Base-by-base conservation (phyloP, 2,888 invertebrate genomes). In the Odontomyia ornata region DNA sequence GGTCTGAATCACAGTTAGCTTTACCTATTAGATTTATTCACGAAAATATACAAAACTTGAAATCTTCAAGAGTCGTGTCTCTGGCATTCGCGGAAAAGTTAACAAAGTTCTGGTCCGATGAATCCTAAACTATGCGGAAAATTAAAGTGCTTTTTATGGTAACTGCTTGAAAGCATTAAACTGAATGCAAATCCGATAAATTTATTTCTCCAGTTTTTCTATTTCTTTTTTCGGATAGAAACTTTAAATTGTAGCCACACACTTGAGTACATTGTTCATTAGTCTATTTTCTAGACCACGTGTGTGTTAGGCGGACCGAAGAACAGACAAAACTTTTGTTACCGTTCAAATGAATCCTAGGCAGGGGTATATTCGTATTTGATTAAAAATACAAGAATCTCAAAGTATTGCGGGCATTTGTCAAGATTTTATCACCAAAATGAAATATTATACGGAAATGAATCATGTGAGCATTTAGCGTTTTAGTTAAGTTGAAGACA, bases 61-160 rank as follows among this genome's bases (percentile, higher is more conserved):
- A 11, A 60, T 18, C 15, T 23, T 60, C 3, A 60, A 21, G 60
- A 25, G 5, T 25, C 25, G 60, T 5, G n/a, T 52, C 15, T 52
- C 4, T 13, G 52, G 4, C 15, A 13, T 36, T 5, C 3, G 36
- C 5, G 15, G 67, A n/a, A 67, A 3, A 67, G 43, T 43, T 67
- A 43, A 67, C 67, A 43, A 36, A n/a, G 71, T 71, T 27, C 21
- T 23, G 71, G 47, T 71, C 71, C 71, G 71, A 52, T 71, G 47
- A 9, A 47, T 52, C 71, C 71, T 47, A 71, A 71, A 71, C 71
- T 71, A 71, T 71, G 71, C 71, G 71, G 71, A 71, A 71, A 71
- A 71, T 71, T 71, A 71, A 71, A 71, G 36, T 71, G 21, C 47
- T 47, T 71, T 71, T 67, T 71, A 47, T 47, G 47, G 47, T 13